Evolutionary conservation across 2,888 invertebrate genomes (phyloP).

Genomic region (Cyclophora punctaria): DNA sequence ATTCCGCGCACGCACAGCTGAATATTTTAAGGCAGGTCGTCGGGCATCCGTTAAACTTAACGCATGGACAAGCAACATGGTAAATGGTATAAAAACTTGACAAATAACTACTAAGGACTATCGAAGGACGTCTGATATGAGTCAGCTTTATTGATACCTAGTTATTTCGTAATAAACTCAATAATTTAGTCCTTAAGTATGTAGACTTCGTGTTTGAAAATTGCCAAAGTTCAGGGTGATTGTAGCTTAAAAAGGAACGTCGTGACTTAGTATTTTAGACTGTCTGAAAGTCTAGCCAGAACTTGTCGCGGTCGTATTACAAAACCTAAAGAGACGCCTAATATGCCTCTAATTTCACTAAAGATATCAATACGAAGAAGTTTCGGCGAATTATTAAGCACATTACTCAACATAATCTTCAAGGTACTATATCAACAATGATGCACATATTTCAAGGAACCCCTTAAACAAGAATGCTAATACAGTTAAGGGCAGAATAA

Average conservation of each 20-base stretch:
- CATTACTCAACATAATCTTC: too few relatives aligned
- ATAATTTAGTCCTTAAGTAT: not conserved
- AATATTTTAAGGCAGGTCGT: conserved; percentile 41
- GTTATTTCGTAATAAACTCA: not conserved
- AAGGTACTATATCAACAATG: too few relatives aligned
- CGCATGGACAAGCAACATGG: conserved; percentile 31
- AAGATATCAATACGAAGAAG: too few relatives aligned
- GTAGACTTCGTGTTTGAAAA: conserved; percentile 9
- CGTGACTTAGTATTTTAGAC: too few relatives aligned
- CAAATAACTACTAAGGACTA: conserved; percentile 37
- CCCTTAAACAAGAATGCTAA: too few relatives aligned
- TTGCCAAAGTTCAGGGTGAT: conserved; percentile 11
- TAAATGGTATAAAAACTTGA: conserved; percentile 25
- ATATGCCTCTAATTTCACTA: too few relatives aligned
- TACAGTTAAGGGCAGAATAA: too few relatives aligned
- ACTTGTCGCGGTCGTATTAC: too few relatives aligned
- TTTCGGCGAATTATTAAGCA: too few relatives aligned
- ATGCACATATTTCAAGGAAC: too few relatives aligned
- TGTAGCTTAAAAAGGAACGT: not conserved
- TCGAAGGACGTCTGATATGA: conserved; percentile 41
- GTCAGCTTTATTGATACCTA: conserved; percentile 15
- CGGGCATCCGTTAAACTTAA: conserved; percentile 41
- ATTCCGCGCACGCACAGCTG: conserved; percentile 24
- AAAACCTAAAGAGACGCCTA: too few relatives aligned
- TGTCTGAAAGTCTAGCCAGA: too few relatives aligned